Evolutionary conservation across 2,797 vertebrate species (phyloP), one percentile per base, ranked within the genome.

Genomic region (Coracias cyanogaster): DNA sequence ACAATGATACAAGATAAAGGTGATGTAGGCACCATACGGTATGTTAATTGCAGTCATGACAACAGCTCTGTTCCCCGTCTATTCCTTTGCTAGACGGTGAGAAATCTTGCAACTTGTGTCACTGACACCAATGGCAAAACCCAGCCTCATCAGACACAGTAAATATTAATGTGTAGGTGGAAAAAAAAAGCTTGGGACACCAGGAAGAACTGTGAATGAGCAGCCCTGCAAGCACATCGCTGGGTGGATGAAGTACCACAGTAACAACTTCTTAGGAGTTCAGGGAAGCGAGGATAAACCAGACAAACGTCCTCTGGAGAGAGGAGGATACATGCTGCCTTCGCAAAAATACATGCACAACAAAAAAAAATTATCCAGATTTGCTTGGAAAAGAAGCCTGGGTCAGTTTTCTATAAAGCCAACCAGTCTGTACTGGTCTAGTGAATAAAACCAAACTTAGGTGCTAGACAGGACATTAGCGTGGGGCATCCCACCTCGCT

Each of bases 1-100:
- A 88, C 10, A 78, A 82, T 60, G 25, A 71, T 7, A 62, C 55
- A 70, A 90, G 65, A 84, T n/a, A 95, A 95, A 95, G 86, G 88
- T 90, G 85, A 84, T 31, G 15, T 5, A 84, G 71, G 12, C 33
- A 79, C 60, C 74, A 82, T 73, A 66, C 35, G 55, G 77, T 3
- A 9, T 22, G 46, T 49, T 92, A 82, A 89, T 69, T 89, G 73
- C 67, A 84, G 58, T 58, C 60, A 28, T 45, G 62, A 69, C 54
- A 88, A 89, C 60, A 90, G 60, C 31, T 93, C 71, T 60, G 31
- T 64, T 92, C 65, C 89, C 71, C 3, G 3, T 54, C 85, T 86
- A 70, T 48, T 77, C 60, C 84, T 80, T n/a, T 0, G 8, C 64
- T 70, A 90, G 66, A 79, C 62, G 84, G 77, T 1, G 26, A 93